Conservation (phyloP, 2,113 vertebrate species). For the Chaetura pelagica region DNA sequence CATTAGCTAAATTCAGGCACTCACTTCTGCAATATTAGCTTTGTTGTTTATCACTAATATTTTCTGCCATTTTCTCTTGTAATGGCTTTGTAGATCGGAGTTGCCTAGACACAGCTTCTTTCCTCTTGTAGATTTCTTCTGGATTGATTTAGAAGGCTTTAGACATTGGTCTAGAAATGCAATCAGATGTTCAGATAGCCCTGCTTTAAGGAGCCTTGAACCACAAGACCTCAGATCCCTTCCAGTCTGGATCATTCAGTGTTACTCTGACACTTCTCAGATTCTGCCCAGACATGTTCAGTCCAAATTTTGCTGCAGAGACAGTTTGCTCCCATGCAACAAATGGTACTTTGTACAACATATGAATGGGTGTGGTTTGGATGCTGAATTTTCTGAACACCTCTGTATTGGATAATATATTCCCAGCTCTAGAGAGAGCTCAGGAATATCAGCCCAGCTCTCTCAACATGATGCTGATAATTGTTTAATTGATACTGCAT, state of each 20-base stretch:
- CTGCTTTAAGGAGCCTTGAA: neutral
- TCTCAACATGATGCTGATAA: neutral
- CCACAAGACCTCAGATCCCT: neutral
- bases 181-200: neutral
- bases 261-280: neutral
- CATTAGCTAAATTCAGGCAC: constrained; percentile 11
- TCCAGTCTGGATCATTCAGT: neutral
- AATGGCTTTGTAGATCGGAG: neutral
- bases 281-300: neutral
- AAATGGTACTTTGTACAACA: neutral
- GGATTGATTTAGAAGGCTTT: neutral
- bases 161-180: neutral
- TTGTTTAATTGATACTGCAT: neutral
- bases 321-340: neutral
- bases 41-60: neutral
- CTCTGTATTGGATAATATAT: neutral
- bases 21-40: neutral
- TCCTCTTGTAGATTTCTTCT: neutral
- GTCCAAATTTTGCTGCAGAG: neutral
- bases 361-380: neutral
- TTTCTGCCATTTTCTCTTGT: constrained; percentile 8
- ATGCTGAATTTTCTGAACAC: neutral
- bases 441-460: neutral
- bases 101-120: neutral
- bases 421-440: neutral